Conservation (phyloP, 2,113 vertebrate species). For the Guaruba guarouba region DNA sequence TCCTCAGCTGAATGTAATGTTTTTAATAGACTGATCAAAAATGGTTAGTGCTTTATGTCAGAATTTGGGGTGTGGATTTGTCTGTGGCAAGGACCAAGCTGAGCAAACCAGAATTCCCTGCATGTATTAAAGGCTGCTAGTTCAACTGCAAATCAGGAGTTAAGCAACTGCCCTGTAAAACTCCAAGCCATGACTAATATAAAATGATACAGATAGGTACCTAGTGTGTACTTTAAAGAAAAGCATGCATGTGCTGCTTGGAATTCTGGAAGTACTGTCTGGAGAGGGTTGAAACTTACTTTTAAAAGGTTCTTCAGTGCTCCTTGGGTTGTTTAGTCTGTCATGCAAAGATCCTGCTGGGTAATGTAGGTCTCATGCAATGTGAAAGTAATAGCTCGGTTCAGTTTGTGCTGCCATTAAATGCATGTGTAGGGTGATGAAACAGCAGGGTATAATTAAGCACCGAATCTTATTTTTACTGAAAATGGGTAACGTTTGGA, state of each 20-base stretch:
- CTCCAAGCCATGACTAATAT: neutral
- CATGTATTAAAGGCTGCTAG: neutral
- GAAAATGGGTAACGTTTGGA: neutral
- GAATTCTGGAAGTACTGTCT: neutral
- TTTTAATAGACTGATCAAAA: neutral
- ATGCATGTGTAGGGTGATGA: fast-evolving
- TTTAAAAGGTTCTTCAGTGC: neutral
- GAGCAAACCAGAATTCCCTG: neutral
- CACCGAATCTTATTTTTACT: neutral
- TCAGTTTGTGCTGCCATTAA: neutral
- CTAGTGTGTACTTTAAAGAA: neutral
- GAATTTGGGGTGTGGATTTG: neutral
- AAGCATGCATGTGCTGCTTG: neutral
- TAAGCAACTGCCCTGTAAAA: neutral
- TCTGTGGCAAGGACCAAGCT: neutral
- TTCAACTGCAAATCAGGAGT: neutral
- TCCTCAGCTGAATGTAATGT: neutral
- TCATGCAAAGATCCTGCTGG: neutral
- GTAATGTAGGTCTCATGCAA: neutral
- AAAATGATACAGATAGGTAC: fast-evolving
- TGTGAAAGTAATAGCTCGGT: neutral
- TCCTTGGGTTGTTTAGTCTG: neutral
- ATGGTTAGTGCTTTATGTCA: neutral
- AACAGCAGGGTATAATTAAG: neutral
- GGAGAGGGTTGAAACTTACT: neutral